Conservation (phyloP, 2,888 invertebrate genomes). For the Allolobophora icterica region DNA sequence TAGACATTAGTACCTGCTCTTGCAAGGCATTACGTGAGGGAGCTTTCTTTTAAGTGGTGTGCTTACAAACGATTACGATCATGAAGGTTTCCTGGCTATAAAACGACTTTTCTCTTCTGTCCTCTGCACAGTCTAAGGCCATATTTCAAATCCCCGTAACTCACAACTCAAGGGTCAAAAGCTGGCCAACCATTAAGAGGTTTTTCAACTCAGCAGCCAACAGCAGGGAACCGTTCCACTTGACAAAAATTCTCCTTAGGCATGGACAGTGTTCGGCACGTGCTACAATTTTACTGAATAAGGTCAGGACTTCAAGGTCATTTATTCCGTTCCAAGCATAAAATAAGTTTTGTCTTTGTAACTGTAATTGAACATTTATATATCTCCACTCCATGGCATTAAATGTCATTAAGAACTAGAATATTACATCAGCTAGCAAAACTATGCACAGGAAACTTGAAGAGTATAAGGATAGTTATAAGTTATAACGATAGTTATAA, state of each 20-base stretch:
- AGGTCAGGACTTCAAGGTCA: not conserved
- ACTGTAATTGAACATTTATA: too few species aligned
- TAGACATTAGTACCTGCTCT: not conserved
- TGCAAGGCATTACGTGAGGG: not conserved
- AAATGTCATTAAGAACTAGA: too few species aligned
- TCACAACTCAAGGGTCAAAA: constrained; percentile 8
- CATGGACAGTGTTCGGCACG: not conserved
- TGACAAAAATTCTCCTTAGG: not conserved
- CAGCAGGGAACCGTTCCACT: not conserved
- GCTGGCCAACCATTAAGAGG: not conserved
- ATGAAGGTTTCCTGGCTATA: not conserved
- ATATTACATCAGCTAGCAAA: too few species aligned
- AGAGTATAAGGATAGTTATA: too few species aligned
- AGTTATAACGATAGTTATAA: too few species aligned
- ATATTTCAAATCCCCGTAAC: not conserved
- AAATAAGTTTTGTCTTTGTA: not conserved
- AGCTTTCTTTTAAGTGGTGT: not conserved
- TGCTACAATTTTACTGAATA: not conserved
- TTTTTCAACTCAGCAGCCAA: not conserved
- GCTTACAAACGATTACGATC: not conserved
- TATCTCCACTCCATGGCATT: too few species aligned
- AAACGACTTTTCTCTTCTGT: not conserved
- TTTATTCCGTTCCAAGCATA: not conserved
- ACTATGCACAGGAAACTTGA: too few species aligned
- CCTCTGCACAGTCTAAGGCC: not conserved